These are phyloP conservation scores for Hyla sarda DNA, from an alignment of 2,113 vertebrate genomes.

Conservation along the genomic window DNA sequence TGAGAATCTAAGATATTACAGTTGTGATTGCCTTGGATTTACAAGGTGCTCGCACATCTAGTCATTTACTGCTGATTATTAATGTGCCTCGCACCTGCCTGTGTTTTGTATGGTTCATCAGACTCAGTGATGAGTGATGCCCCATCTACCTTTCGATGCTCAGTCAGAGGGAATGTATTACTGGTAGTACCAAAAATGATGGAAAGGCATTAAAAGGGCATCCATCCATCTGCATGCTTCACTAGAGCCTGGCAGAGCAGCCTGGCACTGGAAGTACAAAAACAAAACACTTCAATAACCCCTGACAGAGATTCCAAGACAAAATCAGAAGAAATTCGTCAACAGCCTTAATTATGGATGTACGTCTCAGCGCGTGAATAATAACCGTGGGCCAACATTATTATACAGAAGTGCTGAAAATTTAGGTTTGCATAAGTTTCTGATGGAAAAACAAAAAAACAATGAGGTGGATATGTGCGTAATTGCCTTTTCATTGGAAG, in stretches of 20 bases:
- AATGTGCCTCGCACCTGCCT: slow-evolving; percentile 20
- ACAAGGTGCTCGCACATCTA: neutral
- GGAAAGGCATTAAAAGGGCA: slow-evolving; percentile 40
- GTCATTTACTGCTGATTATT: slow-evolving; percentile 19
- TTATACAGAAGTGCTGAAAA: neutral
- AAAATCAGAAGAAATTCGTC: slow-evolving; percentile 18
- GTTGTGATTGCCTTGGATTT: slow-evolving; percentile 19
- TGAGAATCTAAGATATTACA: neutral
- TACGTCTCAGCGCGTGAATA: neutral
- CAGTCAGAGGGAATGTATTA: slow-evolving; percentile 24
- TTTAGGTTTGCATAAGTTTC: neutral
- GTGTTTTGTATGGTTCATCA: slow-evolving; percentile 28
- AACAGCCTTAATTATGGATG: slow-evolving; percentile 34
- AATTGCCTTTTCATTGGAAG: neutral
- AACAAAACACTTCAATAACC: slow-evolving; percentile 52
- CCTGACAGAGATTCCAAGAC: slow-evolving; percentile 40
- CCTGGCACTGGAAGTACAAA: slow-evolving; percentile 24
- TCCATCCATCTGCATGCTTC: slow-evolving; percentile 38
- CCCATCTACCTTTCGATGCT: slow-evolving; percentile 27
- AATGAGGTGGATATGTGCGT: neutral
- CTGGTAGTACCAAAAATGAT: neutral
- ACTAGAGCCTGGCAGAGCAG: slow-evolving; percentile 17
- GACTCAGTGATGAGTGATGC: slow-evolving; percentile 18
- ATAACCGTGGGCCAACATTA: slow-evolving; percentile 2
- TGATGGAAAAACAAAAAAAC: slow-evolving; percentile 3